A percentile compares a stretch with the other conserved stretches of the same genome.
These are phyloP conservation scores for Monodelphis domestica DNA, from an alignment of 2,797 vertebrate genomes.

Conservation along the genomic window DNA sequence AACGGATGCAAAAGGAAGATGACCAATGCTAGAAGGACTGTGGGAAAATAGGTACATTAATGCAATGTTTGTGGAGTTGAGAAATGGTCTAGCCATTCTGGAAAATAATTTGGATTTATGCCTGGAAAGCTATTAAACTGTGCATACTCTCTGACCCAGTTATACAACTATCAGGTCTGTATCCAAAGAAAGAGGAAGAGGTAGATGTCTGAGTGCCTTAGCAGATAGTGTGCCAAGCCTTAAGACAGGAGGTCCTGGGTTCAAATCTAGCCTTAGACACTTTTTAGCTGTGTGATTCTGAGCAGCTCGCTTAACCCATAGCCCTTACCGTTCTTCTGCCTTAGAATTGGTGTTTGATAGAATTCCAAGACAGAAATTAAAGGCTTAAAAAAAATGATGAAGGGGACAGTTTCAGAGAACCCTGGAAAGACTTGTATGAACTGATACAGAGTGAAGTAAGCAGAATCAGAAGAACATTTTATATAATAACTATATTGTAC, in stretches of 20 bases:
- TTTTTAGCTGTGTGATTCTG: too few relatives aligned
- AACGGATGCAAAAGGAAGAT: background rate
- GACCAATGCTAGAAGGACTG: background rate
- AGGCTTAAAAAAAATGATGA: background rate
- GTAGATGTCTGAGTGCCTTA: too few relatives aligned
- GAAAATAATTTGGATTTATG: background rate
- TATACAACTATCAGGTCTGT: background rate
- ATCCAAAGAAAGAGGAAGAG: background rate
- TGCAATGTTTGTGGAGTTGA: background rate
- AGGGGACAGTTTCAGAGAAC: background rate
- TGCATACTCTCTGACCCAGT: background rate
- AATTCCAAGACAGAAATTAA: too few relatives aligned
- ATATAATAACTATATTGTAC: background rate
- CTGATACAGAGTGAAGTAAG: background rate
- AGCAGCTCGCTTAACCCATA: too few relatives aligned
- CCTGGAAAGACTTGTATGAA: background rate
- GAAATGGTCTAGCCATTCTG: background rate
- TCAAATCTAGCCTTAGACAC: too few relatives aligned
- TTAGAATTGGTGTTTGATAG: too few relatives aligned
- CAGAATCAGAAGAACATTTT: background rate
- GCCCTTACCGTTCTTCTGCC: too few relatives aligned
- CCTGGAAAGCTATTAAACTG: slow-evolving; percentile 1
- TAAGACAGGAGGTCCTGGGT: too few relatives aligned
- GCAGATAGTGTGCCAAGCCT: too few relatives aligned
- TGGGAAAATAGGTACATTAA: background rate